Evolutionary conservation across 2,888 invertebrate genomes (phyloP), one percentile per base, ranked within the genome.

Genomic region (Agrotis clavis): DNA sequence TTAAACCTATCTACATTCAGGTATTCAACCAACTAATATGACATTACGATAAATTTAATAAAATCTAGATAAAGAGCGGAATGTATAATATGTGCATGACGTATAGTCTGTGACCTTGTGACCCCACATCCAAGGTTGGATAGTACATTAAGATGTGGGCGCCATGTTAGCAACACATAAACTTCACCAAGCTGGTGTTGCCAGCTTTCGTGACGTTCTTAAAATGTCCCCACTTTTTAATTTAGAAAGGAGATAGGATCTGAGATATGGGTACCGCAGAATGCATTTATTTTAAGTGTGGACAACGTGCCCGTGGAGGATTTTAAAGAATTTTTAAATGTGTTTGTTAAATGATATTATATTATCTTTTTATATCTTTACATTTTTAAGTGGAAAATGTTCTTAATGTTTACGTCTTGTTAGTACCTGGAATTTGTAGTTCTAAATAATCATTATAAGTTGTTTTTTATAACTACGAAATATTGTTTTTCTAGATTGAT

Each of bases 41-140:
- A 67, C 68, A 53, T 82, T 69, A 82, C 66, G 80, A 82, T 80
- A 80, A 79, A 79, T 77, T 66, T 78, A 57, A 80, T 78, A 65
- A 78, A 80, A 82, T 82, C 83, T 56, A 75, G 81, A 83, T 83
- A 68, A 75, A 67, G 57, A 21, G 51, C 6, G 45, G 80, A 81
- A 74, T 81, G 71, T 75, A 74, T 64, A 83, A 70, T 67, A 74
- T 83, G 63, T 61, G 81, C 81, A 83, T 81, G 81, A 83, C 86
- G 82, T 83, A 64, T 51, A 69, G 84, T 85, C 80, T 79, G 67
- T 71, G 77, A 85, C 90, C 88, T 89, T 87, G 89, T 68, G 67
- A 50, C 51, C 62, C 25, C 59, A 41, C n/a, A 2, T 14, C 57
- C 82, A 88, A 88, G 89, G 89, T 82, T 75, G 53, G n/a, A 6